Conservation (phyloP, 2,113 vertebrate genomes). For the Chitala chitala region DNA sequence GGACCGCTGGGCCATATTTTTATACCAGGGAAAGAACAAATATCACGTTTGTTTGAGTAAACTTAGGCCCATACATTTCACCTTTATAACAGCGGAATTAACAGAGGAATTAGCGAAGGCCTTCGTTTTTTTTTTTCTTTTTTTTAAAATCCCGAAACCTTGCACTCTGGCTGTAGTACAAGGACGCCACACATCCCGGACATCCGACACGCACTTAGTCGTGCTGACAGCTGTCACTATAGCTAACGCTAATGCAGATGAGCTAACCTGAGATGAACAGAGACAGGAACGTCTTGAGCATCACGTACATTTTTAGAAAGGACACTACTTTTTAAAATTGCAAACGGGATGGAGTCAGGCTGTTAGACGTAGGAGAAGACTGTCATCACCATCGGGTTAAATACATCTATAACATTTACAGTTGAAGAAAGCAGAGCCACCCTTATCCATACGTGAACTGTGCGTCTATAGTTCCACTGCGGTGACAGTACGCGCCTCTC, state of each 20-base stretch:
- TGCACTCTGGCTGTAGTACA: constrained; percentile 39
- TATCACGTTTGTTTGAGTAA: no score
- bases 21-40: no score
- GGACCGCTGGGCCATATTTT: no score
- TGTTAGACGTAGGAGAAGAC: neutral
- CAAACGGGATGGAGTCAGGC: neutral
- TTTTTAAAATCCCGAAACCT: no score
- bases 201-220: constrained; percentile 38
- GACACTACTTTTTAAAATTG: neutral
- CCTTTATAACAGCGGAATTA: no score
- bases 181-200: constrained; percentile 41
- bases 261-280: constrained; percentile 53
- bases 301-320: constrained; percentile 1
- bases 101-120: no score
- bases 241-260: constrained; percentile 49
- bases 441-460: neutral
- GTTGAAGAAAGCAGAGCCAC: neutral
- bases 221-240: constrained; percentile 59
- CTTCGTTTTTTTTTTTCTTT: no score
- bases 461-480: neutral
- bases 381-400: neutral
- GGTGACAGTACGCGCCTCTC: no score
- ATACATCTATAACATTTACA: neutral
- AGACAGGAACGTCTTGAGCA: constrained; percentile 44
- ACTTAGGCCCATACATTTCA: no score